A percentile compares a stretch with the other conserved stretches of the same genome.
Conservation (phyloP, 1,140 invertebrate genomes). For the Tachypleus tridentatus region DNA sequence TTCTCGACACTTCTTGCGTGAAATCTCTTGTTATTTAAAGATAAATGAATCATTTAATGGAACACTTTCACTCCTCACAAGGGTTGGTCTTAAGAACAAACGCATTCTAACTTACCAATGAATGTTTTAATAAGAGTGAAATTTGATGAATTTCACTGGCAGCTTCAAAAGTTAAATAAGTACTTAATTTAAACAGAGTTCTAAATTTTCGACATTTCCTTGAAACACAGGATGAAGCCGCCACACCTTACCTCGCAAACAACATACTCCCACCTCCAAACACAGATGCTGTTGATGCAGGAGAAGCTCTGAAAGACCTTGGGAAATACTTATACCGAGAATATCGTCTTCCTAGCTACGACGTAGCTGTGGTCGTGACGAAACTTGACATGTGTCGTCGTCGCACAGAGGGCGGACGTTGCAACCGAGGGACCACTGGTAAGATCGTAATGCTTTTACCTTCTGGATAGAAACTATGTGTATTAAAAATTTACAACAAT, state of each 20-base stretch:
- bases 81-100: too few species aligned
- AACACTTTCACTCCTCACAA: too few species aligned
- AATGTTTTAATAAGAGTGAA: too few species aligned
- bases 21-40: too few species aligned
- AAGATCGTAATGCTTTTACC: conserved; percentile 37
- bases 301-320: conserved; percentile 87
- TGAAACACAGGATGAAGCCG: conserved; percentile 66
- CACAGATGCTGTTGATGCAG: conserved; percentile 83
- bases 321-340: conserved; percentile 93
- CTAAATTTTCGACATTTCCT: not conserved
- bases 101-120: too few species aligned
- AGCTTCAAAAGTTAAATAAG: not conserved
- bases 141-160: too few species aligned
- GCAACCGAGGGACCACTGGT: conserved; percentile 96
- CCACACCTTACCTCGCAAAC: conserved; percentile 83
- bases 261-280: conserved; percentile 60
- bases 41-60: too few species aligned
- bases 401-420: conserved; percentile 81
- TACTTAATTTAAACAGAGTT: not conserved
- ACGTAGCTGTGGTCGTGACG: conserved; percentile 88
- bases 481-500: too few species aligned
- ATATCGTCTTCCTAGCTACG: conserved; percentile 80
- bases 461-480: not conserved
- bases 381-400: conserved; percentile 98
- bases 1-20: too few species aligned